These are phyloP conservation scores for Cheilosia urbana DNA, from an alignment of 2,888 invertebrate genomes.

Conservation along the genomic window DNA sequence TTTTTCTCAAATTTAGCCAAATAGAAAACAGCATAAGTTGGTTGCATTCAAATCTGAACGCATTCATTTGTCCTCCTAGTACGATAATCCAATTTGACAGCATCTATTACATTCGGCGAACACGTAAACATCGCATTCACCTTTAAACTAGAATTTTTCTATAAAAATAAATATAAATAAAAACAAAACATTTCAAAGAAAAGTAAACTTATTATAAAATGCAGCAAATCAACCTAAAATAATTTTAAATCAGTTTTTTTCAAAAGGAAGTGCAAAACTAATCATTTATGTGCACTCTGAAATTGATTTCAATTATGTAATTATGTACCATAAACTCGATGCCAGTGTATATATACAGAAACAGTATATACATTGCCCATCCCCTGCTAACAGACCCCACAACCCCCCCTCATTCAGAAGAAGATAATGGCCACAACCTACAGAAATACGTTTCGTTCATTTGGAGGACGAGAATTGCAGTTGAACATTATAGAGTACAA, in stretches of 20 bases:
- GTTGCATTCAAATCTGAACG: not conserved
- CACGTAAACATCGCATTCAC: slow-evolving; percentile 57
- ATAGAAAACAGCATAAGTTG: too few relatives aligned
- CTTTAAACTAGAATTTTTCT: slow-evolving; percentile 35
- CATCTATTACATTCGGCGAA: slow-evolving; percentile 47
- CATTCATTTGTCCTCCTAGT: slow-evolving; percentile 7
- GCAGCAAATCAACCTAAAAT: not conserved
- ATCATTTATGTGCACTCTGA: slow-evolving; percentile 31
- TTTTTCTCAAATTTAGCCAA: too few relatives aligned
- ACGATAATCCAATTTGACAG: slow-evolving; percentile 30
- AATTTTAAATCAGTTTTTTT: slow-evolving; percentile 33
- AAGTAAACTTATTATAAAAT: slow-evolving; percentile 23
- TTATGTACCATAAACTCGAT: slow-evolving; percentile 11
- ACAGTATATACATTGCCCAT: slow-evolving; percentile 7
- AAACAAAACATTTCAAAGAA: slow-evolving; percentile 32
- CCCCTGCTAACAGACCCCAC: not conserved
- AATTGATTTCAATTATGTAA: slow-evolving; percentile 67
- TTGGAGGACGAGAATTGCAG: slow-evolving; percentile 62
- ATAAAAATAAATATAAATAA: slow-evolving; percentile 37
- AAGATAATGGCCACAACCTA: slow-evolving; percentile 30
- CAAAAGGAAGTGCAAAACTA: slow-evolving; percentile 6
- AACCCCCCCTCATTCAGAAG: not conserved
- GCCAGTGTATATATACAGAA: slow-evolving; percentile 8
- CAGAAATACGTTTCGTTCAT: slow-evolving; percentile 56
- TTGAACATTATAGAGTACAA: slow-evolving; percentile 63